phyloP scores from a whole-genome alignment of 2,888 invertebrate genomes.

The Apodemia zela region DNA sequence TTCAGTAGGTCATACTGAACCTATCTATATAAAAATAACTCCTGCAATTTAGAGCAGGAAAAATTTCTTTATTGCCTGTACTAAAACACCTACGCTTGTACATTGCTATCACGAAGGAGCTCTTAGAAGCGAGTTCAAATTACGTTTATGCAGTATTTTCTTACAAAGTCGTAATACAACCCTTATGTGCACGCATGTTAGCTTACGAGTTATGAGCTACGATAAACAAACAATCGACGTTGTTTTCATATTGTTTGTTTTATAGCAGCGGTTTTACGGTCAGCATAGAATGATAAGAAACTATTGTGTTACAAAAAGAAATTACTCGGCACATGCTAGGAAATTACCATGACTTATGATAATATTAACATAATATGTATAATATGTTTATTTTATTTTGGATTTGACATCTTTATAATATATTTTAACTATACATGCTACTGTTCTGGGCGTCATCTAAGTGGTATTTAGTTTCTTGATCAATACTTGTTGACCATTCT shows the following conservation, averaged over 20 bases:
- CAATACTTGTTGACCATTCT: no score
- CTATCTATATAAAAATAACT: no score
- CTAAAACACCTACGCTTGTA: background rate
- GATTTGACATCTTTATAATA: no score
- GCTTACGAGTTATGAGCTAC: slow-evolving; percentile 5
- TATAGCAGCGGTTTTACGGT: background rate
- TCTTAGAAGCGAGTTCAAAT: background rate
- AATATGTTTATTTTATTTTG: no score
- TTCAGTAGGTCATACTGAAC: no score
- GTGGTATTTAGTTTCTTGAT: no score
- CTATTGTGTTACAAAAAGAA: slow-evolving; percentile 3
- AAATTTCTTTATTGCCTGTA: no score
- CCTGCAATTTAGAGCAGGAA: no score
- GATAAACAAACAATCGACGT: slow-evolving; percentile 13
- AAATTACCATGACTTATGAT: background rate
- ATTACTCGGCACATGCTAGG: background rate
- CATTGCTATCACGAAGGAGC: background rate
- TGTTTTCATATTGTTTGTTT: slow-evolving; percentile 6
- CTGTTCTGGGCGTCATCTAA: no score
- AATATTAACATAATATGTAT: no score
- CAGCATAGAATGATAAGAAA: slow-evolving; percentile 9
- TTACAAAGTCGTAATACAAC: slow-evolving; percentile 1
- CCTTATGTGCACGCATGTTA: slow-evolving; percentile 1
- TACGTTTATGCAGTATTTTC: background rate
- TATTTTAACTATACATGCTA: no score